A percentile compares a stretch with the other conserved stretches of the same genome.
Evolutionary conservation across 2,797 vertebrate species (phyloP).

Genomic region (Valencia hispanica): DNA sequence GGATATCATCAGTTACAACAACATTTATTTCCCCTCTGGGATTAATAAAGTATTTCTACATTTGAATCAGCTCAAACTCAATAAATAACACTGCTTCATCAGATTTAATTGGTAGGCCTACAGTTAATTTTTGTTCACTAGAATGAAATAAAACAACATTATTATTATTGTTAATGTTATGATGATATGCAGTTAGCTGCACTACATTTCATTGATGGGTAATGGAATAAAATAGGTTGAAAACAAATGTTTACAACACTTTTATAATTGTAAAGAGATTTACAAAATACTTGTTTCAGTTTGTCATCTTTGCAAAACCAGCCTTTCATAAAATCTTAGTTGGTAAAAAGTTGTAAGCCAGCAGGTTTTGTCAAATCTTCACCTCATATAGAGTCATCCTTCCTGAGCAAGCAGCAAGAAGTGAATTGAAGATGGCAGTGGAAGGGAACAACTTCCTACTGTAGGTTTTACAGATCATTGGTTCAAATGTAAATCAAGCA

Average conservation of each 20-base stretch:
- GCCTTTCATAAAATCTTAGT: not conserved
- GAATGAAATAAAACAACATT: not conserved
- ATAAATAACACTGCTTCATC: not conserved
- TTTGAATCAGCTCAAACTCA: not conserved
- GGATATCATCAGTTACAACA: no score
- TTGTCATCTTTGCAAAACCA: not conserved
- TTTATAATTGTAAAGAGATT: not conserved
- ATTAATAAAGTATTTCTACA: no score
- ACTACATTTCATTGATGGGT: not conserved
- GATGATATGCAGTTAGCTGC: not conserved
- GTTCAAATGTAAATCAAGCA: constrained; percentile 38
- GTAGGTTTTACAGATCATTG: constrained; percentile 28
- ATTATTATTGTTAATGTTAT: not conserved
- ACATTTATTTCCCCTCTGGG: no score
- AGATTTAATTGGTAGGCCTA: not conserved
- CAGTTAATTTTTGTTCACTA: not conserved
- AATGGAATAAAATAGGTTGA: not conserved
- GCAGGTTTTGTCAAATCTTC: not conserved
- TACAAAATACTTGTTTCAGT: not conserved
- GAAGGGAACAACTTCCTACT: constrained; percentile 2
- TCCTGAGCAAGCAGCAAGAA: not conserved
- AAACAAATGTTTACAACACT: not conserved
- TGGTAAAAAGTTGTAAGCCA: not conserved
- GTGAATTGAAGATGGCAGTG: not conserved
- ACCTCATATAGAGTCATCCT: not conserved